Conservation (phyloP, 2,888 invertebrate genomes). For the Aleiodes testaceus region DNA sequence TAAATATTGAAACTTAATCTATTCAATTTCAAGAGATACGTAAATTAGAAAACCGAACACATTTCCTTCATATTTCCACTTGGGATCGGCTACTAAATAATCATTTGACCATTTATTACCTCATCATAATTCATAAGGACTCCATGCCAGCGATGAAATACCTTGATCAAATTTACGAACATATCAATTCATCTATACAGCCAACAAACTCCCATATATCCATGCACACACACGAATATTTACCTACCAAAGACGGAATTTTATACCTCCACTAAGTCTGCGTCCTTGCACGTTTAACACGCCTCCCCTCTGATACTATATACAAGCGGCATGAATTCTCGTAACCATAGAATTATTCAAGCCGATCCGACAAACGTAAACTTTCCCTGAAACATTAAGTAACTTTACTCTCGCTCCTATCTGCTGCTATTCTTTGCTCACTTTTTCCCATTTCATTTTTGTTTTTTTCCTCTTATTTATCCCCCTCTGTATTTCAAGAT, state of each 20-base stretch:
- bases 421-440: constrained; percentile 14
- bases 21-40: background rate
- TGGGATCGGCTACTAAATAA: background rate
- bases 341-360: constrained; percentile 31
- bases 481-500: too few relatives aligned
- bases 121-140: constrained; percentile 32
- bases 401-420: constrained; percentile 60
- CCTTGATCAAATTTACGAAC: constrained; percentile 29
- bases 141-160: background rate
- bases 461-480: too few relatives aligned
- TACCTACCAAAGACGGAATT: constrained; percentile 12
- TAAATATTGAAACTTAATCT: background rate
- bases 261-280: constrained; percentile 17
- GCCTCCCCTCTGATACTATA: background rate
- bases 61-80: background rate
- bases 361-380: constrained; percentile 53
- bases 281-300: constrained; percentile 32
- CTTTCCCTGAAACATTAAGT: constrained; percentile 63
- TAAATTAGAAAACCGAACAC: background rate
- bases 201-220: background rate
- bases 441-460: too few relatives aligned
- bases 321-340: constrained; percentile 27
- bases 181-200: constrained; percentile 10
- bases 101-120: background rate
- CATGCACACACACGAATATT: constrained; percentile 8